Conservation (phyloP, 2,113 vertebrate species). For the Anser brachyrhynchus region DNA sequence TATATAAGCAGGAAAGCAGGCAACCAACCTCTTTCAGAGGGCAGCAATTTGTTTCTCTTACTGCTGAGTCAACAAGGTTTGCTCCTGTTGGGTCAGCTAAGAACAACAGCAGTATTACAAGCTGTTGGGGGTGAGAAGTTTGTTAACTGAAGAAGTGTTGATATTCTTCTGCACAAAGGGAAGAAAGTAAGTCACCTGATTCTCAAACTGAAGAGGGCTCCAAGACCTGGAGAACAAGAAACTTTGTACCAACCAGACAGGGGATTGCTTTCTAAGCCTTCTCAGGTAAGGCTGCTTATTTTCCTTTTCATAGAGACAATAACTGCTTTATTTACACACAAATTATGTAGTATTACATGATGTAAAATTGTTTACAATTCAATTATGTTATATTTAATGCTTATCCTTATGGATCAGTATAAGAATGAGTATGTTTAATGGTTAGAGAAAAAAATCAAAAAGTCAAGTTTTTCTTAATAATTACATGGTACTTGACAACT, state of each 20-base stretch:
- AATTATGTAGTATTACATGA: accelerated
- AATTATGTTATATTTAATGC: accelerated
- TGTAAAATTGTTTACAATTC: background rate
- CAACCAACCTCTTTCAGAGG: accelerated
- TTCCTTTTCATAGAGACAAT: background rate
- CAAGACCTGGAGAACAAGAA: background rate
- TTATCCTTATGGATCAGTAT: background rate
- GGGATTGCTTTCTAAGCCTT: background rate
- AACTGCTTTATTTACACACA: background rate
- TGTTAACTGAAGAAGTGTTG: accelerated
- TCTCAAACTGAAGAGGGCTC: background rate
- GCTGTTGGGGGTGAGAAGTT: accelerated
- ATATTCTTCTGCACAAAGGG: accelerated
- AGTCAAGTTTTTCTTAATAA: background rate
- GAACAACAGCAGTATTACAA: accelerated
- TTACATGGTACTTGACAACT: background rate
- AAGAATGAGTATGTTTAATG: background rate
- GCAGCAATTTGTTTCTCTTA: accelerated
- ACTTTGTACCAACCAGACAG: accelerated
- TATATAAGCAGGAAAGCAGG: background rate
- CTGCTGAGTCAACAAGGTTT: accelerated
- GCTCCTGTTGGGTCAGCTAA: background rate
- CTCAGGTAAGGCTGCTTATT: background rate
- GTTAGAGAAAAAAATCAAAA: background rate
- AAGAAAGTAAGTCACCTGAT: background rate